Base-by-base conservation (phyloP, 2,888 invertebrate species). In the Elysia crispata region DNA sequence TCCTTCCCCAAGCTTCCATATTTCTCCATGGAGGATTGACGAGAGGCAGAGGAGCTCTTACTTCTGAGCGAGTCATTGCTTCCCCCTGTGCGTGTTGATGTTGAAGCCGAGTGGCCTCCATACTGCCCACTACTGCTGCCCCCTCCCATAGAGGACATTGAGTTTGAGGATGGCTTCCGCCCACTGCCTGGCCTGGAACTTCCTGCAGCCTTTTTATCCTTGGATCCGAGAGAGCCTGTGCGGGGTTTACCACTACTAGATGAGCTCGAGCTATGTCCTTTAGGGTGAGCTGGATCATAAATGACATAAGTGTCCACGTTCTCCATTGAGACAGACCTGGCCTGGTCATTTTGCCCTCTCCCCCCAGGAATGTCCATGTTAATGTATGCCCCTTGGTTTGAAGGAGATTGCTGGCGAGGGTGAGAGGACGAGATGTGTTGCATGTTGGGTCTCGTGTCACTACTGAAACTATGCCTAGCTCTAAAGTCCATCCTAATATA, bases 1-100 rank as follows among this genome's bases (percentile, higher is more conserved):
- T 83, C 79, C 18, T 81, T 77, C 1, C 83, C 81, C 15, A 81
- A 60, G 30, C 80, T 81, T 25, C 77, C 79, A 31, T 62, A 75
- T 60, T 78, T 79, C 18, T 83, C 81, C 30, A 77, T 76, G 15
- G 80, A 80, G 3, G 80, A 76, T 33, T 76, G 76, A 0, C 80
- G 57, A 0, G 76, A 67, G 11, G 80, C 41, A 11, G 5, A 6
- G 5, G 41, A 41, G 60, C 60, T 60, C n/a, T 20, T 49, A 31
- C 74, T 79, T 1, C 64, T 50, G 11, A 79, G n/a, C 8, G 80
- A 80, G 50, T 80, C 80, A 64, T 72, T 76, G 41, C 76, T 76
- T 31, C 80, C 80, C 25, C 80, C 80, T 0, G 60, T 64, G 23
- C 73, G 70, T 0, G 80, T 64, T 13, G 76, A 76, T 1, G 72